Evolutionary conservation across 2,888 invertebrate species (phyloP), one percentile per base, ranked within the genome.

Genomic region (Dryocosmus kuriphilus): DNA sequence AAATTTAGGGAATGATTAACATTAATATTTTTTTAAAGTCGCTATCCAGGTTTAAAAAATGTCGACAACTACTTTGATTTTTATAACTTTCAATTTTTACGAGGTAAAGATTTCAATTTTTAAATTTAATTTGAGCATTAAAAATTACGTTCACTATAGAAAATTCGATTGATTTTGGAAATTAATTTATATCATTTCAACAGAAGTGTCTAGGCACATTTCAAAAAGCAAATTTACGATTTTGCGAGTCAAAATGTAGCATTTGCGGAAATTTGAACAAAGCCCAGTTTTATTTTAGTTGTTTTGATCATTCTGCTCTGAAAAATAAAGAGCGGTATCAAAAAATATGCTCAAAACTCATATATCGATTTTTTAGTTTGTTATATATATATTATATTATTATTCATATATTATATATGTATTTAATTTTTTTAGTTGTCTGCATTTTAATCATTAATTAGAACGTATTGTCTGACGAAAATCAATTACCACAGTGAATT

Each of bases 281-380:
- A 57, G 24, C 57, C 57, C 14, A 57, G 24, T 57, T 57, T 57
- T 57, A 19, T 2, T 24, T 24, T 3, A 57, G 57, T 57, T 57
- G 24, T 24, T 24, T 57, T 57, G 57, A 57, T 22, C 57, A 14
- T 24, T 57, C 57, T 57, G 24, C 57, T 57, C 57, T 57, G 3
- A 24, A 57, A 57, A 14, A 14, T 19, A n/a, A 51, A 57, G 57
- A 57, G 24, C 3, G 57, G 57, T 57, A 24, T 57, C 14, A 57
- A 57, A 57, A 57, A 57, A 14, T 14, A 57, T 57, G 57, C 11
- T 57, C 57, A 57, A 57, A 57, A 57, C 57, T 57, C 24, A n/a
- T 57, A 57, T 9, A 24, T 24, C 11, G 22, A 24, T 24, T 57
- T 57, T 24, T 57, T 55, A 2, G 1, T 0, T 55, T 9, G 1